Conservation (phyloP, 1,140 invertebrate genomes). For the Forficula auricularia region DNA sequence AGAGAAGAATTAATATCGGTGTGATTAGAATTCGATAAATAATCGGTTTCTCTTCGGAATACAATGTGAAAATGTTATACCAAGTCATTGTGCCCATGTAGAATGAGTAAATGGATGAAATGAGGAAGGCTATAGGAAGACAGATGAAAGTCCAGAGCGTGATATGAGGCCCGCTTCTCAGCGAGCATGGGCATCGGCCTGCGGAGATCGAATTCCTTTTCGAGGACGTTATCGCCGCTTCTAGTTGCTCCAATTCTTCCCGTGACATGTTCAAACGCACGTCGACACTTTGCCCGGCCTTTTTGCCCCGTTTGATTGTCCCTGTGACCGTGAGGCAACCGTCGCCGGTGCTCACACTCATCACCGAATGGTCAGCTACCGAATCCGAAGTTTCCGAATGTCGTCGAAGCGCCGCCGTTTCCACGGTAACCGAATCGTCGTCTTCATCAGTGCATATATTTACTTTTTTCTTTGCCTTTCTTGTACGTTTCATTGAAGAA, state of each 20-base stretch:
- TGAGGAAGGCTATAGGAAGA: constrained; percentile 41
- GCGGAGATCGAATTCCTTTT: neutral
- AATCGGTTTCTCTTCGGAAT: constrained; percentile 46
- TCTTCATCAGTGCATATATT: constrained; percentile 13
- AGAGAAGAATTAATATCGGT: constrained; percentile 48
- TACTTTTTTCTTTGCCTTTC: constrained; percentile 12
- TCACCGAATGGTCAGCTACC: constrained; percentile 14
- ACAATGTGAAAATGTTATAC: constrained; percentile 56
- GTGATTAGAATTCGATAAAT: constrained; percentile 39
- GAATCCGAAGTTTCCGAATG: constrained; percentile 17
- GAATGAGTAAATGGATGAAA: constrained; percentile 48
- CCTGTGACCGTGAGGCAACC: constrained; percentile 42
- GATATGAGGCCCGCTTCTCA: constrained; percentile 41
- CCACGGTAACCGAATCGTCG: constrained; percentile 9
- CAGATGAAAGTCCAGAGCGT: constrained; percentile 43
- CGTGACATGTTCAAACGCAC: constrained; percentile 48
- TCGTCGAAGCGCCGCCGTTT: constrained; percentile 15
- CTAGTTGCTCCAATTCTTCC: constrained; percentile 47
- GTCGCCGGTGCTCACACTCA: constrained; percentile 14
- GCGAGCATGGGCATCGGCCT: constrained; percentile 7
- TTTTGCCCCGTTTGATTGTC: constrained; percentile 51
- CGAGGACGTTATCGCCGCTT: constrained; percentile 39
- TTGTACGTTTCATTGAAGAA: constrained; percentile 6
- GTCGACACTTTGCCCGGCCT: constrained; percentile 52
- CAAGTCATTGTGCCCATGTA: constrained; percentile 57